Evolutionary conservation across 2,888 invertebrate species (phyloP), one percentile per base, ranked within the genome.

Genomic region (Odontothrips loti): DNA sequence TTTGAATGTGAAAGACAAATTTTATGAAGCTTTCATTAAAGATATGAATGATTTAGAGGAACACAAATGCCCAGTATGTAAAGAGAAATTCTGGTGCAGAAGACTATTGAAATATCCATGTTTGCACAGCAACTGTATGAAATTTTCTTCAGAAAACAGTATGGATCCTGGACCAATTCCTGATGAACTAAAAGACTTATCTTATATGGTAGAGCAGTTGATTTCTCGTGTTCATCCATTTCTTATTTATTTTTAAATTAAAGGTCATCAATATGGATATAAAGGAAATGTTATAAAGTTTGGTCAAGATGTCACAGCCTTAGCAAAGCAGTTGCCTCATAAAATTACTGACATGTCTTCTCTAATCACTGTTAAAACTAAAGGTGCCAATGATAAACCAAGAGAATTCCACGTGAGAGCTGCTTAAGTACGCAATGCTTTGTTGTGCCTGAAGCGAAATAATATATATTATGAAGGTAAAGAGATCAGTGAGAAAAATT

Each of bases 151-250:
- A 17, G 51, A 20, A 47, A 23, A 80, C n/a, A 10, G 47, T 11
- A 80, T 48, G 47, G 47, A 51, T n/a, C 81, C 81, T 0, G 81
- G 81, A 47, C 34, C 17, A n/a, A 15, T 51, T 6, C 81, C 82
- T 9, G 63, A 48, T 23, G 63, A 79, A 34, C 34, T 82, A 43
- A 43, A n/a, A 82, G 29, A 68, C 4, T 47, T 81, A 34, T 34
- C 81, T 20, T 79, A 80, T 48, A 43, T 82, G 11, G 82, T 81
- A 58, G 80, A 79, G 29, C 63, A 81, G 63, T 47, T 82, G 15
- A 82, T 82, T 27, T 80, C 82, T 27, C 34, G 81, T 4, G 51
- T 82, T 12, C 82, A 82, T 80, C 82, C 82, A 23, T 78, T 82
- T 29, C 23, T 82, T 8, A 80, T 75, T 58, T 80, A 80, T 6